Evolutionary conservation across 2,888 invertebrate species (phyloP), one percentile per base, ranked within the genome.

Genomic region (Capitulum mitella): DNA sequence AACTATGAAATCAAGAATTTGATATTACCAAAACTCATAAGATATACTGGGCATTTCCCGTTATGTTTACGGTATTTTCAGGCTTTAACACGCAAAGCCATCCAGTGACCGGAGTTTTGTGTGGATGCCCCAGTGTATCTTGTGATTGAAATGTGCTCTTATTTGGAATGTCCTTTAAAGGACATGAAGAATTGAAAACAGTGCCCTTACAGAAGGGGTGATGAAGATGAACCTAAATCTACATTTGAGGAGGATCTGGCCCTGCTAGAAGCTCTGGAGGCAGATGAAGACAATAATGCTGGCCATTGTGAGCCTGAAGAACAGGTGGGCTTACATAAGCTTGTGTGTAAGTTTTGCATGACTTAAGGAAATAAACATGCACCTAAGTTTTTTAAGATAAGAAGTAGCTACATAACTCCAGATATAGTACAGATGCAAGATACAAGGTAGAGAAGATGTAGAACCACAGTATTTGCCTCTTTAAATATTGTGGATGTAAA

Each of bases 171-270:
- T 3, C 14, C 19, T 34, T 19, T 16, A 1, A 29, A 14, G 34
- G 16, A 22, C 19, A 19, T 6, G 8, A 14, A 2, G 26, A 29
- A 34, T 40, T 10, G 6, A 43, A 43, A 12, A 14, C 5, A 14
- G 14, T 16, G 32, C 16, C 34, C 16, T 12, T 40, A 12, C 70
- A 70, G 70, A 29, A 40, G 70, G 10, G 70, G 10, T 5, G 70
- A 40, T 26, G 70, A 70, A 26, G 70, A 70, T 6, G 0, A 12
- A 16, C 70, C 70, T 3, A 40, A 1, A n/a, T 76, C 76, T 0
- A 46, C 87, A 81, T 92, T 93, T 86, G 92, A 92, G 85, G 89
- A 90, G 12, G 91, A 91, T 83, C 86, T 93, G 82, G 91, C 91
- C 77, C 87, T 87, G 81, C 89, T 92, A 90, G 91, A 91, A 81